Base-by-base conservation (phyloP, 2,888 invertebrate species). In the Pantelozetes paolii region DNA sequence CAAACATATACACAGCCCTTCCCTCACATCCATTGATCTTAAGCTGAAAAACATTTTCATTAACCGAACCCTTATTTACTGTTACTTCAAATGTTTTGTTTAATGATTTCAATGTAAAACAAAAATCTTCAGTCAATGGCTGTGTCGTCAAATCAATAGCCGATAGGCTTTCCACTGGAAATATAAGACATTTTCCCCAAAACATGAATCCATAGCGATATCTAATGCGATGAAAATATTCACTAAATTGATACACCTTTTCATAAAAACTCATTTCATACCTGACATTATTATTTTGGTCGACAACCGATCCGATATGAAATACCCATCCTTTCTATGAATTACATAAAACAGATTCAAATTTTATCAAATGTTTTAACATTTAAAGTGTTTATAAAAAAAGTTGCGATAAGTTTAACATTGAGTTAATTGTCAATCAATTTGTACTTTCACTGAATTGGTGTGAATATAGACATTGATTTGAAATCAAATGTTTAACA, bases 281-380 rank as follows among this genome's bases (percentile, higher is more conserved):
- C 32, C n/a, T 30, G 62, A 62, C 32, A 36, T 18, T 5, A 9
- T 8, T 62, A 1, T 15, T 5, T 8, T 32, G 18, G 26, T 32
- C 62, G 11, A 32, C 59, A 59, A 62, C 62, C 1, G 62, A 32
- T 18, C 62, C 62, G 62, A 62, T 18, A 62, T 62, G 62, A 32
- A 62, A 62, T 32, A 32, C 36, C 5, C 32, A 62, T 15, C 62
- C 32, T n/a, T 62, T 62, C 32, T 59, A 20, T 32, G 9, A 18
- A 26, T 3, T 28, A 59, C 11, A 26, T n/a, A n/a, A n/a, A n/a
- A n/a, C n/a, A n/a, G 36, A 36, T 8, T 9, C 5, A 36, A 36
- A 36, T 36, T 5, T 36, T 36, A 8, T 5, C 9, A 2, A 62
- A 28, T 28, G 26, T 28, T 20, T n/a, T 2, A n/a, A n/a, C n/a